A percentile compares a stretch with the other conserved stretches of the same genome.
These are phyloP conservation scores for Mycetomoellerius zeteki DNA, from an alignment of 1,140 invertebrate species.

Conservation along the genomic window DNA sequence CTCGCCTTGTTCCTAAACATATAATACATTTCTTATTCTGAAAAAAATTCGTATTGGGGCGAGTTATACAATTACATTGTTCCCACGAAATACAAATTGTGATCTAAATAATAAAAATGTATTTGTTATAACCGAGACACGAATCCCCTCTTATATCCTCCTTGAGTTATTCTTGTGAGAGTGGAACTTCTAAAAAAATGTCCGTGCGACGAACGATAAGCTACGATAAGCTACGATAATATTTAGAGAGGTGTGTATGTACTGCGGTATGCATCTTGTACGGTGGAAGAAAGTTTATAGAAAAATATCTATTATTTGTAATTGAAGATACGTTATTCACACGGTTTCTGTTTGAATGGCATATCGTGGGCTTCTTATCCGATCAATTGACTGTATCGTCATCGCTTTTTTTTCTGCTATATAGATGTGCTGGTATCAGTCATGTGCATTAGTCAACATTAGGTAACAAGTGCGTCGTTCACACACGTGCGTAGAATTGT, in stretches of 20 bases:
- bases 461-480: background rate
- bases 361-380: background rate
- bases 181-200: background rate
- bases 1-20: background rate
- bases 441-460: slow-evolving; percentile 25
- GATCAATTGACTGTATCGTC: background rate
- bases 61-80: background rate
- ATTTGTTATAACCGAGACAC: slow-evolving; percentile 16
- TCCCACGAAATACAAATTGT: background rate
- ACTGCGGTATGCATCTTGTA: background rate
- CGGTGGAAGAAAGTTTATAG: background rate
- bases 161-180: background rate
- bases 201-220: background rate
- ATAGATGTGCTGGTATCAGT: background rate
- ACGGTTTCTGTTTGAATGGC: background rate
- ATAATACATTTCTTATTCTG: background rate
- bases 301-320: background rate
- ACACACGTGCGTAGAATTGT: background rate
- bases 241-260: background rate
- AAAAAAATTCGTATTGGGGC: background rate
- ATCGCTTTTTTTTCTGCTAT: slow-evolving; percentile 1
- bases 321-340: background rate
- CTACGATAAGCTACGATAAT: background rate
- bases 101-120: background rate
- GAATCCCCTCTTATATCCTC: background rate